Evolutionary conservation across 2,888 invertebrate species (phyloP), one percentile per base, ranked within the genome.

Genomic region (Philaethria dido): DNA sequence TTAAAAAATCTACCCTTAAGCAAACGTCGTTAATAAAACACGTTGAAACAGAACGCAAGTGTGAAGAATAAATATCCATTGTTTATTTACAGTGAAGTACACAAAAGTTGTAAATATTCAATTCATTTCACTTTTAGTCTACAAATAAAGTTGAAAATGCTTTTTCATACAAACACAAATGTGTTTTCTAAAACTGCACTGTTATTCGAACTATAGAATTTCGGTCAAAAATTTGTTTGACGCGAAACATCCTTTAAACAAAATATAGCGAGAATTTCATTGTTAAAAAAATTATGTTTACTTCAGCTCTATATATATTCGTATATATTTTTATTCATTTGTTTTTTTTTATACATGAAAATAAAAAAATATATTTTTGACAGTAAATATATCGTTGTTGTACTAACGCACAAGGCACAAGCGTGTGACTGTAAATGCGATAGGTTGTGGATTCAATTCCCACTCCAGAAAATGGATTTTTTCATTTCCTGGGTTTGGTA

Each of bases 101-200:
- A 57, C 16, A 42, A 57, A 22, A 39, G 14, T 39, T 14, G 39
- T 44, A 60, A 45, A 60, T 44, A 45, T 33, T 45, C 44, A 25
- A 59, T 29, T n/a, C 16, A 44, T 59, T 25, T 25, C 60, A 45
- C 25, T 44, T 45, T 9, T 60, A 60, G 6, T 13, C 45, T 29
- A 25, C 13, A 44, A 60, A 57, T 57, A 57, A n/a, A n/a, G 42
- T 42, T 22, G 42, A n/a, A 60, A 60, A 45, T 60, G 45, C 16
- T 60, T 45, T 57, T 45, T 29, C 29, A 33, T 60, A 45, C 9
- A 45, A 60, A 60, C 45, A 60, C 60, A 60, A 29, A 16, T 45
- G 13, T 60, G 18, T 60, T 60, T 59, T 33, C 29, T 45, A 45
- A 60, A 60, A 45, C 45, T 60, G 33, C 18, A 11, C 60, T 33